Evolutionary conservation across 2,113 vertebrate genomes (phyloP), one percentile per base, ranked within the genome.

Genomic region (Phaethornis superciliosus): DNA sequence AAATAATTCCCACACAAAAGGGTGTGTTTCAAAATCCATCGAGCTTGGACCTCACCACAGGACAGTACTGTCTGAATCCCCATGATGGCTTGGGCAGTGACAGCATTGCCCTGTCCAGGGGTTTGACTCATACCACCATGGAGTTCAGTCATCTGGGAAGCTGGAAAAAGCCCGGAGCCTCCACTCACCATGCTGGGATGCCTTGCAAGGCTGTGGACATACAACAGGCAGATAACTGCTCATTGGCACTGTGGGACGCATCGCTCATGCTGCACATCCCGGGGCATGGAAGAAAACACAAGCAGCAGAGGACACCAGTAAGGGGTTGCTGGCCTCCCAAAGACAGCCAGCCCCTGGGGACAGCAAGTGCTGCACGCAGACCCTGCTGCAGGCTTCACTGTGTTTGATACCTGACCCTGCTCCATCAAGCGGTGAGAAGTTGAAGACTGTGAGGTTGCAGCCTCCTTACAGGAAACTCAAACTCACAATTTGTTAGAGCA

Each of bases 211-310:
- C 69, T 83, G 28, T 4, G 12, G 55, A 8, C 17, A 27, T 19
- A 9, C 82, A 93, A 91, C 81, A 72, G 75, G 79, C 7, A 0
- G 68, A 51, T 60, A 54, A 56, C 28, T 58, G 72, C 59, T 82
- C 68, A 44, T 5, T 1, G 0, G 42, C 47, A 79, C 70, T 42
- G 37, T 30, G 30, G 26, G 13, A 76, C 2, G 40, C 46, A 64
- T 40, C 0, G 0, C 40, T 74, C 55, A 32, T 0, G 0, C 52
- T 37, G 44, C 10, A 4, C 33, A 42, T 55, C 56, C 44, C 3
- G 2, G 56, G 52, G 33, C 30, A 49, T 67, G 65, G 64, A 47
- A 49, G 70, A 88, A 67, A 49, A 56, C 27, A 30, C 7, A 20
- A 7, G 7, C 44, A 78, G 55, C 0, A 1, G 8, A 52, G 47